These are phyloP conservation scores for Scleropages formosus DNA, from an alignment of 2,797 vertebrate genomes.

Conservation along the genomic window DNA sequence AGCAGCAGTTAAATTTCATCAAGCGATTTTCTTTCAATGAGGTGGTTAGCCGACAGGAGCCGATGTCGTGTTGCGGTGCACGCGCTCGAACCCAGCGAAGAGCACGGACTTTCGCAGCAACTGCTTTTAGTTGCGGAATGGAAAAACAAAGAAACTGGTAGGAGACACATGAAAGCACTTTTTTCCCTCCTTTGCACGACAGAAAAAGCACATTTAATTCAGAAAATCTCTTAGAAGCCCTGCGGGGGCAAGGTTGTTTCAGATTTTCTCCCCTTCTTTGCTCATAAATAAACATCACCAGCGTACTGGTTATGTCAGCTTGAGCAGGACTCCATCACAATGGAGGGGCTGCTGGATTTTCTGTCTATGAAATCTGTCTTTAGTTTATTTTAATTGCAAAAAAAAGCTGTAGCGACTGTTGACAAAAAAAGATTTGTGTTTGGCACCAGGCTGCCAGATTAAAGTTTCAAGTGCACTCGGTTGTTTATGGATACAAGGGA, in stretches of 20 bases:
- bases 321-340: slow-evolving; percentile 2
- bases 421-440: slow-evolving; percentile 22
- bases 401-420: slow-evolving; percentile 23
- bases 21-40: slow-evolving; percentile 26
- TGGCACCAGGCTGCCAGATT: slow-evolving; percentile 21
- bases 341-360: not conserved
- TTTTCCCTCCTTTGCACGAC: slow-evolving; percentile 26
- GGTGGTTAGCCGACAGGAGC: slow-evolving; percentile 22
- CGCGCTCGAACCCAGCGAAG: slow-evolving; percentile 22
- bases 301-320: not conserved
- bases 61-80: slow-evolving; percentile 14
- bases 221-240: slow-evolving; percentile 4
- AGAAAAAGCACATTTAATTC: slow-evolving; percentile 26
- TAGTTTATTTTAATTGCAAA: slow-evolving; percentile 22
- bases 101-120: slow-evolving; percentile 24
- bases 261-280: not conserved
- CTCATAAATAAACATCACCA: slow-evolving; percentile 29
- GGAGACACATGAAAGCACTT: slow-evolving; percentile 31
- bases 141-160: slow-evolving; percentile 27
- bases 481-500: slow-evolving; percentile 10
- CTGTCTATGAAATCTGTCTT: slow-evolving; percentile 22
- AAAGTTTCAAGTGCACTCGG: slow-evolving; percentile 2
- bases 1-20: slow-evolving; percentile 18
- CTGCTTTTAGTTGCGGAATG: slow-evolving; percentile 26
- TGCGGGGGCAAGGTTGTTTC: slow-evolving; percentile 5